A percentile compares a stretch with the other conserved stretches of the same genome.
Conservation (phyloP, 2,888 invertebrate species). For the Limnephilus marmoratus region DNA sequence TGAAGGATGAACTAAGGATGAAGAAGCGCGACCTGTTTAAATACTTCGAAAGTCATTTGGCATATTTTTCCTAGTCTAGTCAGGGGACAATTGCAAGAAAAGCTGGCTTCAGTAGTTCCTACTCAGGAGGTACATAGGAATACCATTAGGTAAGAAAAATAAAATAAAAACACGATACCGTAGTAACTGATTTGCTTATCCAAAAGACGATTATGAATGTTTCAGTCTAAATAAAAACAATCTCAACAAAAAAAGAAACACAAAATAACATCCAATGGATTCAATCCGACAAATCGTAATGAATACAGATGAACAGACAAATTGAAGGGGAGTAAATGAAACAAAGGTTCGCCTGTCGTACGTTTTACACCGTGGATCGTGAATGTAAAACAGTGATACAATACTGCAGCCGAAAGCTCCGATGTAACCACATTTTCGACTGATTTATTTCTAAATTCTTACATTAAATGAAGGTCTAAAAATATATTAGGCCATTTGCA, state of each 20-base stretch:
- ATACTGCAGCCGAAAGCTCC: neutral
- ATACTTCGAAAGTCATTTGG: no score
- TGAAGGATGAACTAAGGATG: no score
- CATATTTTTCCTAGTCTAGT: neutral
- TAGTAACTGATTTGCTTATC: no score
- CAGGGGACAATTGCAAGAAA: neutral
- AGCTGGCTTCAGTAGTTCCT: neutral
- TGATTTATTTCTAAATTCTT: neutral
- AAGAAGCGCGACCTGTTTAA: no score
- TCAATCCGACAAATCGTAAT: neutral
- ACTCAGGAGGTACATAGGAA: no score
- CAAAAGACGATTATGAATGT: neutral
- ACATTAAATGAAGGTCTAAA: neutral
- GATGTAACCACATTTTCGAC: neutral
- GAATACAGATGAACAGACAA: conserved; percentile 3
- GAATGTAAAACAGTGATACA: neutral
- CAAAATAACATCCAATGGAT: neutral
- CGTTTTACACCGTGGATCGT: neutral
- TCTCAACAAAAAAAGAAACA: neutral
- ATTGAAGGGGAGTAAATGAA: neutral
- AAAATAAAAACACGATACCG: no score
- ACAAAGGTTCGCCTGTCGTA: neutral
- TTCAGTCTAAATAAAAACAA: neutral
- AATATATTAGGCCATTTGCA: no score
- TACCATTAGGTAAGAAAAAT: no score